Evolutionary conservation across 2,888 invertebrate species (phyloP), one percentile per base, ranked within the genome.

Genomic region (Pinctada fucata): DNA sequence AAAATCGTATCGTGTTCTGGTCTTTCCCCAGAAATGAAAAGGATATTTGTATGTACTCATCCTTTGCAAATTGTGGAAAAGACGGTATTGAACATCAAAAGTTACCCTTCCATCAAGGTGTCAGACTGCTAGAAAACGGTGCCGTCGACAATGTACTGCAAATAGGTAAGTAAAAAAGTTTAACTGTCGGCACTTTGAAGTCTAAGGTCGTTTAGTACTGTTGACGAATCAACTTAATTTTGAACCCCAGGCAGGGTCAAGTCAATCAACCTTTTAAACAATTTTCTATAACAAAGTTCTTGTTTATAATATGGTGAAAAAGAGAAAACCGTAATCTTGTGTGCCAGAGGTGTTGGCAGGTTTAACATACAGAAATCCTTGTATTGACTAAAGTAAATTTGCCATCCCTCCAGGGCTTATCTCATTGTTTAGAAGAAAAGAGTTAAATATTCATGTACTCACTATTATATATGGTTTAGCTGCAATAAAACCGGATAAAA

Each of bases 41-140:
- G 91, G 96, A 96, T 94, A 96, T 97, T 93, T 96, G 96, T 93
- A 96, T 97, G 96, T 97, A 97, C 94, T 96, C 96, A 88, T 96
- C 96, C 87, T 94, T 96, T 93, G 94, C 95, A 89, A 94, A 91
- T 81, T 86, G 87, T 79, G 90, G 88, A 65, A 91, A 91, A 80
- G 91, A 91, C 82, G 91, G 91, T 85, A 86, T 94, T 91, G 96
- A 96, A 93, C 95, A 95, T 93, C 95, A 96, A 93, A 96, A 95
- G 94, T 94, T 96, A 91, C 96, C 96, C 91, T 97, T 96, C 94
- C 95, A 96, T 94, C 96, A 96, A 93, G 97, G 97, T 93, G 95
- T 96, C 93, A 96, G 96, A 93, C 94, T 97, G 90, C 94, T 96
- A 87, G 96, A 97, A 93, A 95, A 95, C 88, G 96, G 96, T 90